Evolutionary conservation across 2,888 invertebrate species (phyloP).

Genomic region (Cantharis lateralis): DNA sequence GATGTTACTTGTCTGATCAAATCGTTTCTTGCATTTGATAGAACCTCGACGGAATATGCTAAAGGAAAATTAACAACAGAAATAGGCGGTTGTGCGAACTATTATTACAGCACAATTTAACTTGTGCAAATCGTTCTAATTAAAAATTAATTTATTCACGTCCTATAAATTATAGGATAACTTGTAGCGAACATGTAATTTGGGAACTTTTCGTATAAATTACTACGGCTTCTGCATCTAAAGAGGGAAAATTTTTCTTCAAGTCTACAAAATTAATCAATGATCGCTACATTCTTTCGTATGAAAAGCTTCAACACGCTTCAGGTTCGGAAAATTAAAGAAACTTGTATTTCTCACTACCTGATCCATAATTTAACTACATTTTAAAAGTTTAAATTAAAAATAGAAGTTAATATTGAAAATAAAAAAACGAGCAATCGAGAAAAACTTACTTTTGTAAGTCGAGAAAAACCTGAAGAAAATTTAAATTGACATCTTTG

Average conservation of each 20-base stretch:
- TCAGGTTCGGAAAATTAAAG: neutral
- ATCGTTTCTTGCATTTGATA: slow-evolving; percentile 5
- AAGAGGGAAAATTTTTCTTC: slow-evolving; percentile 22
- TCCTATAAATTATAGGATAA: slow-evolving; percentile 32
- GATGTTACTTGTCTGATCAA: neutral
- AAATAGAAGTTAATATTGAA: neutral
- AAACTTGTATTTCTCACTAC: neutral
- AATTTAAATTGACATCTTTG: neutral
- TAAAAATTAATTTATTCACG: slow-evolving; percentile 33
- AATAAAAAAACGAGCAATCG: neutral
- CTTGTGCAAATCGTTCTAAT: slow-evolving; percentile 33
- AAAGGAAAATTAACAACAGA: slow-evolving; percentile 28
- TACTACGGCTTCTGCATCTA: slow-evolving; percentile 24
- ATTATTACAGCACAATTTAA: slow-evolving; percentile 32
- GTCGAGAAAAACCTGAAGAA: neutral
- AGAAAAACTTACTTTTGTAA: neutral
- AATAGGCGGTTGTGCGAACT: slow-evolving; percentile 23
- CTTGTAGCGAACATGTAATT: slow-evolving; percentile 33
- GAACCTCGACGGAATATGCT: slow-evolving; percentile 14
- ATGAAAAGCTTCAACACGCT: neutral
- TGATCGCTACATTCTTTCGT: neutral
- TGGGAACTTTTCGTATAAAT: slow-evolving; percentile 31
- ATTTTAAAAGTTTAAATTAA: neutral
- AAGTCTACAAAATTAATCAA: slow-evolving; percentile 10
- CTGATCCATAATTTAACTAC: neutral